Evolutionary conservation across 2,888 invertebrate genomes (phyloP), one percentile per base, ranked within the genome.

Genomic region (Trimorus sp.): DNA sequence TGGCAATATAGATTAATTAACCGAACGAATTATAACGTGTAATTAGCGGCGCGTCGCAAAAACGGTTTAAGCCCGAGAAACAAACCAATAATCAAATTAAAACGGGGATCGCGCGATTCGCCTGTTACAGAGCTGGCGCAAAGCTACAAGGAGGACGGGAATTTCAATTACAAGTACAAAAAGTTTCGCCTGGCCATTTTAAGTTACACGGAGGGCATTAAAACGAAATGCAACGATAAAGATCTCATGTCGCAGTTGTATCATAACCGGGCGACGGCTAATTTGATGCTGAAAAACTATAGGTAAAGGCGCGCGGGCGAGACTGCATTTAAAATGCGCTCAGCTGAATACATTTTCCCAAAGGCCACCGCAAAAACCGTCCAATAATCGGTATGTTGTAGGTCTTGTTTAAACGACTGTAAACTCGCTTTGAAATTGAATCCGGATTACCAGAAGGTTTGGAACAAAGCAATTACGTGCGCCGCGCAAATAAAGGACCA

Each of bases 141-240:
- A 0, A 96, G 95, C 84, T 98, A 98, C 90, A 99, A 98, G 91
- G 97, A 98, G 74, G 99, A 99, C 92, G 99, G 99, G 0, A 98
- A 98, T 91, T 96, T 96, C 85, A 97, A 98, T 92, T 98, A 98
- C 91, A 97, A 98, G 89, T 95, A 96, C 88, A 98, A 97, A 90
- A 98, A 99, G 89, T 99, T 98, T 89, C 93, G 97, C 82, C 93
- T 97, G 90, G 97, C 98, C 0, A 95, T 98, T 80, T 92, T 96
- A 69, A 95, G 96, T 70, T 98, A 98, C 90, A 97, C 97, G 0
- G 98, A 98, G 92, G 99, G 97, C 0, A 94, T 99, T 51, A 96
- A 95, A 91, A 93, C 94, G 2, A 95, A 95, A 87, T 96, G 96
- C 90, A 92, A 93, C 0, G 93, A 96, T 84, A 92, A 94, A 83